Evolutionary conservation across 2,888 invertebrate species (phyloP).

Genomic region (Steinernema hermaphroditum): DNA sequence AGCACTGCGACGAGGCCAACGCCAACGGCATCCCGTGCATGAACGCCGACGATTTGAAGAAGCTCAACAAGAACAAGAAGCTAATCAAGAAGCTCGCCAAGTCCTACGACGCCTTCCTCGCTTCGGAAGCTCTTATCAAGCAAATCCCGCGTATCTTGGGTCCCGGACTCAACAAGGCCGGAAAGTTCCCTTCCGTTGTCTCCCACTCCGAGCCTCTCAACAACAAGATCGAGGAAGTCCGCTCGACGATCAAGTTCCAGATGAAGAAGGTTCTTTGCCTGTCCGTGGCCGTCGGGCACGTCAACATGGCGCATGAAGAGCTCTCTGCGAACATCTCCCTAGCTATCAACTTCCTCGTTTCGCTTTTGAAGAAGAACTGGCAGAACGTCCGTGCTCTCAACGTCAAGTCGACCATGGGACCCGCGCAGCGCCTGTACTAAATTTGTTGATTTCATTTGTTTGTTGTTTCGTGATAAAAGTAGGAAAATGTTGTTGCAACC

Average conservation of each 20-base stretch:
- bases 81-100: constrained; percentile 94
- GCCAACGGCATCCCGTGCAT: constrained; percentile 86
- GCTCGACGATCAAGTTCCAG: constrained; percentile 99
- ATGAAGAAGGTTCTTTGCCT: constrained; percentile 99
- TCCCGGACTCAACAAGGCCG: constrained; percentile 98
- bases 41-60: constrained; percentile 97
- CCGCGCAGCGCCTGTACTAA: constrained; percentile 94
- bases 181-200: constrained; percentile 97
- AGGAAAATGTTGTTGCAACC: no score
- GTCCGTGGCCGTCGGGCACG: constrained; percentile 96
- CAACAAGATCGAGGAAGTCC: constrained; percentile 94
- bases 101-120: constrained; percentile 94
- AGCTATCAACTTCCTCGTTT: constrained; percentile 97
- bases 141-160: constrained; percentile 97
- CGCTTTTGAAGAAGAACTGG: constrained; percentile 99
- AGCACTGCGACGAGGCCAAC: constrained; percentile 98
- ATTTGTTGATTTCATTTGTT: not conserved
- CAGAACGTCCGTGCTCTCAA: constrained; percentile 97
- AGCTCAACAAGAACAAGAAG: constrained; percentile 99
- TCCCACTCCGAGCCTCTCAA: constrained; percentile 95
- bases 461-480: constrained; percentile 10
- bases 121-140: constrained; percentile 97
- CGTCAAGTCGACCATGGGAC: constrained; percentile 98
- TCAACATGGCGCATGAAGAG: constrained; percentile 92
- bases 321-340: constrained; percentile 93